These are phyloP conservation scores for Pyrrhosoma nymphula DNA, from an alignment of 2,888 invertebrate species.

Conservation along the genomic window DNA sequence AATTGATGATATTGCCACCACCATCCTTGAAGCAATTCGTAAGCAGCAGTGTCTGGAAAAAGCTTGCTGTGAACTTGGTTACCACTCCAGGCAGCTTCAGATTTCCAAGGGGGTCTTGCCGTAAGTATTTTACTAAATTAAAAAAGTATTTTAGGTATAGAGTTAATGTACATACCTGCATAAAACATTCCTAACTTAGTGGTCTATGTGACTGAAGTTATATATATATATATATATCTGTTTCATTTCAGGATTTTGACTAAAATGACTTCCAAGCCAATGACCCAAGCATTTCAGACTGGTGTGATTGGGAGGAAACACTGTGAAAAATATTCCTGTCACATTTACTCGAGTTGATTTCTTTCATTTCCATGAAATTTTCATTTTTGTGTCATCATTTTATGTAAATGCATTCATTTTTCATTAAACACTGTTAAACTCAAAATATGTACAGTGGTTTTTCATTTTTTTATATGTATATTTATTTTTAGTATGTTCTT, in stretches of 20 bases:
- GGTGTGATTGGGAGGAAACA: background rate
- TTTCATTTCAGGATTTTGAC: background rate
- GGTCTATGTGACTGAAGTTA: background rate
- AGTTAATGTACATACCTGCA: too few relatives aligned
- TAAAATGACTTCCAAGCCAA: background rate
- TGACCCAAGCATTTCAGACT: background rate
- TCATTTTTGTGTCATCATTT: background rate
- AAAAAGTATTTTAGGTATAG: background rate
- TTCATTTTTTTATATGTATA: background rate
- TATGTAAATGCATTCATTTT: background rate
- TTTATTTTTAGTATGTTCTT: background rate
- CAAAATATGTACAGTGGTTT: background rate
- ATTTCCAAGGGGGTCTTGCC: conserved; percentile 9
- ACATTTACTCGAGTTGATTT: background rate
- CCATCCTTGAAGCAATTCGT: background rate
- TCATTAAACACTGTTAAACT: background rate
- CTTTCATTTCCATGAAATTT: background rate
- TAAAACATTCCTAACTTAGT: too few relatives aligned
- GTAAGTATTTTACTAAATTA: background rate
- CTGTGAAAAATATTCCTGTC: conserved; percentile 40
- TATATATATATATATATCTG: background rate
- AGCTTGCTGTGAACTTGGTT: conserved; percentile 24
- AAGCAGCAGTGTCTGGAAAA: conserved; percentile 3
- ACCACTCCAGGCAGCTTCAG: background rate
- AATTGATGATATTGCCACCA: background rate